Base-by-base conservation (phyloP, 2,888 invertebrate genomes). In the Drosophila incognita region DNA sequence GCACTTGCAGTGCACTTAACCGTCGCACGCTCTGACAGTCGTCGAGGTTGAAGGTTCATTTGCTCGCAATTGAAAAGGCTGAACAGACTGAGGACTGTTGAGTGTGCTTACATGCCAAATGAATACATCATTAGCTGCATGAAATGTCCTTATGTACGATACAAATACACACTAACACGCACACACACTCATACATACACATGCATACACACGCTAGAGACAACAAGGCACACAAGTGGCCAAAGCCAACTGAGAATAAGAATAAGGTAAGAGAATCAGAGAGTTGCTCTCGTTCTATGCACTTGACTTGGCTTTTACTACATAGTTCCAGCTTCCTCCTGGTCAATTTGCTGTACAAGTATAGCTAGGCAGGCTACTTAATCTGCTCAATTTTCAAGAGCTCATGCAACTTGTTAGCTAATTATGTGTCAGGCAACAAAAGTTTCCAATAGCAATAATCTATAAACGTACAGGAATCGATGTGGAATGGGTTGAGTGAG, bases 81-180 rank as follows among this genome's bases (percentile, higher is more conserved):
- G 76, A 69, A 83, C 71, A 35, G 77, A 69, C 58, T 36, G 48
- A 59, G 56, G 58, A 59, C 68, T 62, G 67, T 67, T 18, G 58
- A 78, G 65, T 36, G 75, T 75, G 64, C 64, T 74, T 53, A 77
- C 70, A 88, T 89, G 82, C 82, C 79, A 89, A 90, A 74, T 90
- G 85, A 85, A 85, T 85, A 90, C 85, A 83, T 85, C 89, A 85
- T 90, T 85, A 85, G 85, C 89, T 83, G 81, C 79, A 87, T 82
- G 69, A 89, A 81, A 73, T 90, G 84, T 83, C 67, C 87, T 71
- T 69, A 65, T 69, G 53, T 48, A 66, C 49, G 68, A 75, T 31
- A 63, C 56, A 54, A n/a, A n/a, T 15, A 29, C 62, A 52, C 51
- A 48, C 52, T 63, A 40, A 24, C 33, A 31, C 42, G 62, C 56